Conservation (phyloP, 2,888 invertebrate species). For the Tetragonisca angustula region DNA sequence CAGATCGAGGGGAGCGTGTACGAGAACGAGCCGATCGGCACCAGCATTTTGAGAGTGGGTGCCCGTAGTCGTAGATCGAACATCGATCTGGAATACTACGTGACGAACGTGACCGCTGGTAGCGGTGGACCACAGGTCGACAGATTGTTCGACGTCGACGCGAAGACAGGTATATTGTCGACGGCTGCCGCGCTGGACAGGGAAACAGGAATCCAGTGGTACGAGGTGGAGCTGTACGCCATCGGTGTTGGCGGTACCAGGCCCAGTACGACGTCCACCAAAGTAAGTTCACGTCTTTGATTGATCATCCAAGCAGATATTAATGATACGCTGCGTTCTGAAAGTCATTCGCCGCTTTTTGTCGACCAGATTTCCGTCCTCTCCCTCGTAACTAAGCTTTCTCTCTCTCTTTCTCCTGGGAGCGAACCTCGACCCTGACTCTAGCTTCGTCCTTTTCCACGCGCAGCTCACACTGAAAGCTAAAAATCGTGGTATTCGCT, state of each 20-base stretch:
- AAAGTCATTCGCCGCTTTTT: slow-evolving; percentile 69
- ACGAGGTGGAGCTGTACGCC: slow-evolving; percentile 94
- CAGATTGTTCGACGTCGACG: slow-evolving; percentile 95
- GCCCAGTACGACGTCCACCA: slow-evolving; percentile 91
- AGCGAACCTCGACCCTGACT: neutral
- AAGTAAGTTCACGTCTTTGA: slow-evolving; percentile 87
- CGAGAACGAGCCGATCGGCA: slow-evolving; percentile 95
- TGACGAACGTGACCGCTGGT: slow-evolving; percentile 92
- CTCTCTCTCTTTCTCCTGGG: neutral
- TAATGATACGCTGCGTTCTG: slow-evolving; percentile 63
- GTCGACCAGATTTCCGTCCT: slow-evolving; percentile 34
- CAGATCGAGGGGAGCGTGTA: slow-evolving; percentile 91
- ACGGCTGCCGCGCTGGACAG: slow-evolving; percentile 93
- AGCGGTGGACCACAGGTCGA: slow-evolving; percentile 91
- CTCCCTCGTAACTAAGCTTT: neutral
- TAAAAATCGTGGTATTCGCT: too few species aligned
- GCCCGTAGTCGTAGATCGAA: slow-evolving; percentile 87
- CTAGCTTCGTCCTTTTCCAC: neutral
- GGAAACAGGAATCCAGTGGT: slow-evolving; percentile 92
- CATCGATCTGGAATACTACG: slow-evolving; percentile 93
- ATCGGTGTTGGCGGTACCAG: slow-evolving; percentile 89
- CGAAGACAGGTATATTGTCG: slow-evolving; percentile 93
- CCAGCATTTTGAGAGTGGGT: slow-evolving; percentile 92
- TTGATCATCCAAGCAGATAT: slow-evolving; percentile 67
- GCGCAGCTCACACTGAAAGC: too few species aligned